Evolutionary conservation across 2,113 vertebrate species (phyloP).

Genomic region (Podarcis cretensis): DNA sequence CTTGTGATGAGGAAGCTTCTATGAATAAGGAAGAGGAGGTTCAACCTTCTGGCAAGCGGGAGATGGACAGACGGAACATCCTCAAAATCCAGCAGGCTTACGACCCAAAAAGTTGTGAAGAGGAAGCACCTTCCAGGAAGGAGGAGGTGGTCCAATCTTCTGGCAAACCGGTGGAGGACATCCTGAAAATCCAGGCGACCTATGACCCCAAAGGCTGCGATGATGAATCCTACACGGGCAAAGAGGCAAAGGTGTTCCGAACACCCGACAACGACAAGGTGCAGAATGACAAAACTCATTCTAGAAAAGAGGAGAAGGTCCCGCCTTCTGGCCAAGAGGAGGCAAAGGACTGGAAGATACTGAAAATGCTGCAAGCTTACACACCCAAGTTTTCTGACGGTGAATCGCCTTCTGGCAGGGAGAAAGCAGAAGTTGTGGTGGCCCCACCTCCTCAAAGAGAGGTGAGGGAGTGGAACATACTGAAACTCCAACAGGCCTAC

Average conservation of each 20-base stretch:
- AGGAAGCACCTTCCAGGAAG: background rate
- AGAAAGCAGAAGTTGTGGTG: background rate
- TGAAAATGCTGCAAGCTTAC: background rate
- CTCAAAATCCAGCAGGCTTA: background rate
- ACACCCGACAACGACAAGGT: too few species aligned
- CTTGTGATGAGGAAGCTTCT: too few species aligned
- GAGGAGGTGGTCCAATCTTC: background rate
- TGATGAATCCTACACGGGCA: background rate
- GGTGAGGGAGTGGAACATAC: background rate
- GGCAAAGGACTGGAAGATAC: background rate
- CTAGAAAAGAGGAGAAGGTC: too few species aligned
- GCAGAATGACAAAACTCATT: too few species aligned
- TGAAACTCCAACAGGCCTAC: background rate
- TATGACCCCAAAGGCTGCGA: background rate
- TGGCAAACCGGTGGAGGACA: background rate
- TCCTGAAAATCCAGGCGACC: background rate
- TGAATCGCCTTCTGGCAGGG: background rate
- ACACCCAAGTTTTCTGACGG: background rate
- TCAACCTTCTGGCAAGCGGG: background rate
- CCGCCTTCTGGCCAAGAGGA: too few species aligned
- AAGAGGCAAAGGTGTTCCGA: background rate
- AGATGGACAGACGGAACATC: slow-evolving; percentile 19
- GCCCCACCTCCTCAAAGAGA: background rate
- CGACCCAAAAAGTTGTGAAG: background rate
- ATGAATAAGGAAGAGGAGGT: background rate